Conservation (phyloP, 1,140 invertebrate genomes). For the Zaprionus vittiger region DNA sequence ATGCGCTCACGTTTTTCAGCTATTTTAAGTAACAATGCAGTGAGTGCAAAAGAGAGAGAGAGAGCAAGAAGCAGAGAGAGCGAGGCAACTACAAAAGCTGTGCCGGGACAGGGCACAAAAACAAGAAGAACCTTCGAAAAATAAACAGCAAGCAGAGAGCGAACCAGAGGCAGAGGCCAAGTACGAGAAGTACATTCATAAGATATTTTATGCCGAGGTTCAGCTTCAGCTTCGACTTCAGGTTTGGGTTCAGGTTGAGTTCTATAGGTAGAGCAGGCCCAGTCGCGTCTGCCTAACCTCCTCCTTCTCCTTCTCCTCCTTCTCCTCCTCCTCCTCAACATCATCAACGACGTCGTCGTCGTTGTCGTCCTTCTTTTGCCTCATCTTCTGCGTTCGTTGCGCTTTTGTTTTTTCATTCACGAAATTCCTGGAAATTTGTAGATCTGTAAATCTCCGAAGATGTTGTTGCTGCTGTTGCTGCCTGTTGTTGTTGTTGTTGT, state of each 20-base stretch:
- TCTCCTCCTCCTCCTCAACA: constrained; percentile 1
- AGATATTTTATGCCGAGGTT: constrained; percentile 48
- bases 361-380: not conserved
- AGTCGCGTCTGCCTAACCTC: constrained; percentile 30
- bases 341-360: no score
- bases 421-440: constrained; percentile 78
- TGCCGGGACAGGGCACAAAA: constrained; percentile 41
- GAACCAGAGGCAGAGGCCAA: constrained; percentile 43
- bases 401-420: constrained; percentile 81
- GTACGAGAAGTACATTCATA: constrained; percentile 77
- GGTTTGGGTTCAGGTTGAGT: constrained; percentile 58
- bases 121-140: constrained; percentile 46
- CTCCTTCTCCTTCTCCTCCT: constrained; percentile 1
- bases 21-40: constrained; percentile 81
- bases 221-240: constrained; percentile 53
- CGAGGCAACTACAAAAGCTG: constrained; percentile 45
- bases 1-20: constrained; percentile 76
- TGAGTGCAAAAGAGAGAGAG: constrained; percentile 15
- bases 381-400: constrained; percentile 49
- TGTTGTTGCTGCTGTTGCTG: constrained; percentile 35
- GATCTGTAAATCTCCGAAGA: constrained; percentile 73
- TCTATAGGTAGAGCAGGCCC: constrained; percentile 63
- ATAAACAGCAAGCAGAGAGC: constrained; percentile 25
- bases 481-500: not conserved
- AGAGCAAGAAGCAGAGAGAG: not conserved